Evolutionary conservation across 2,113 vertebrate species (phyloP).

Genomic region (Erythrolamprus reginae): DNA sequence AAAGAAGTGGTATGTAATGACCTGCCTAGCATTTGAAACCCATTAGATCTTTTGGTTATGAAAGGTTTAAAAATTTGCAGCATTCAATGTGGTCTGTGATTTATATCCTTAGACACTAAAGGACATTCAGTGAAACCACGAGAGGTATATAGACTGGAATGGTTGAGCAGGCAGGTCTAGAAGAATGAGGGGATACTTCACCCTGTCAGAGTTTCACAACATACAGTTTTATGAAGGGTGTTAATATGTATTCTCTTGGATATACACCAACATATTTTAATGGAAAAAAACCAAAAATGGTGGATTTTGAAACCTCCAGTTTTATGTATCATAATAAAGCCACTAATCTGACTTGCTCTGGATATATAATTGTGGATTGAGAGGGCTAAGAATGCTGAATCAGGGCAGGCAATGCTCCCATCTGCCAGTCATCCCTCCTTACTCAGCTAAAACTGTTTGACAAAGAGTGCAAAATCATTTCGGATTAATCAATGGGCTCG

Average conservation of each 20-base stretch:
- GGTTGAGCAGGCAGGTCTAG: neutral
- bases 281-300: neutral
- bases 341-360: neutral
- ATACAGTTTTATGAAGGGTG: neutral
- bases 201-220: neutral
- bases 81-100: neutral
- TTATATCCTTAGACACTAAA: neutral
- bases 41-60: neutral
- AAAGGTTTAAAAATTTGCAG: neutral
- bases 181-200: neutral
- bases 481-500: neutral
- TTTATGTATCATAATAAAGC: neutral
- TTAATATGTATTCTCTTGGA: neutral
- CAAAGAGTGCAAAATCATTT: neutral
- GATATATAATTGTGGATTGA: neutral
- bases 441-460: neutral
- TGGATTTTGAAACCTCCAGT: neutral
- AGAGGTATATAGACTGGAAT: neutral
- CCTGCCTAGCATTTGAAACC: neutral
- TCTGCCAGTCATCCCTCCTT: neutral
- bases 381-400: neutral
- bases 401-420: neutral
- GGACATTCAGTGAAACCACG: neutral
- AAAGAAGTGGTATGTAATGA: neutral
- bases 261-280: neutral